phyloP scores from a whole-genome alignment of 1,140 invertebrate genomes.

The Drosophila prosaltans region DNA sequence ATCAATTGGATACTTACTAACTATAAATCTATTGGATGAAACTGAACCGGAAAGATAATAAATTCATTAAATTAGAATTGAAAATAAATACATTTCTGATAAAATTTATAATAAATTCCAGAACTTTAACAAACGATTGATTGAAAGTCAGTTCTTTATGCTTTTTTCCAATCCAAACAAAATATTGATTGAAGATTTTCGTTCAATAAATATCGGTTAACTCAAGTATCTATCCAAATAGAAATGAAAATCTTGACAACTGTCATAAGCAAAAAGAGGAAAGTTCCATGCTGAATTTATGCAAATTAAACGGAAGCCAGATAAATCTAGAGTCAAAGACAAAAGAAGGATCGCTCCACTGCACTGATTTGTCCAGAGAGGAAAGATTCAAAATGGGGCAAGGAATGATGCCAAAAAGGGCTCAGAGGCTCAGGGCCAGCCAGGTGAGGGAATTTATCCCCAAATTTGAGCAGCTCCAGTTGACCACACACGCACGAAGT shows the following conservation, averaged over 20 bases:
- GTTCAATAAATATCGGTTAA: not conserved
- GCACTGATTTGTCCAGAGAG: not conserved
- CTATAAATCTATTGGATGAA: no score
- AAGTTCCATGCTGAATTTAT: conserved; percentile 13
- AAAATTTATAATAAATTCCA: no score
- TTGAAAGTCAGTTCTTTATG: no score
- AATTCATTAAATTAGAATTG: no score
- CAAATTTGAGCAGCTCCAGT: conserved; percentile 55
- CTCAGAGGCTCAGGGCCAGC: conserved; percentile 16
- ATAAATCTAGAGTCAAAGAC: conserved; percentile 34
- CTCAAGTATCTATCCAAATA: not conserved
- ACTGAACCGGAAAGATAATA: no score
- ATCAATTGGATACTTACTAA: no score
- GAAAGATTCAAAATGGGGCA: not conserved
- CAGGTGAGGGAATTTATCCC: conserved; percentile 67
- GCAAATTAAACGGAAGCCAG: conserved; percentile 63
- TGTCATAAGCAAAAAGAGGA: conserved; percentile 13
- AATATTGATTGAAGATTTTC: no score
- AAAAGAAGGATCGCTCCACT: not conserved
- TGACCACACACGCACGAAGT: conserved; percentile 67
- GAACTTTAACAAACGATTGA: no score
- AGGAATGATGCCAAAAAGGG: not conserved
- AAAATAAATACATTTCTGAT: no score
- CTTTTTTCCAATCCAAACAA: no score
- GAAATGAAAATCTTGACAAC: not conserved